These are phyloP conservation scores for Natator depressus DNA, from an alignment of 2,113 vertebrate genomes.

Conservation along the genomic window DNA sequence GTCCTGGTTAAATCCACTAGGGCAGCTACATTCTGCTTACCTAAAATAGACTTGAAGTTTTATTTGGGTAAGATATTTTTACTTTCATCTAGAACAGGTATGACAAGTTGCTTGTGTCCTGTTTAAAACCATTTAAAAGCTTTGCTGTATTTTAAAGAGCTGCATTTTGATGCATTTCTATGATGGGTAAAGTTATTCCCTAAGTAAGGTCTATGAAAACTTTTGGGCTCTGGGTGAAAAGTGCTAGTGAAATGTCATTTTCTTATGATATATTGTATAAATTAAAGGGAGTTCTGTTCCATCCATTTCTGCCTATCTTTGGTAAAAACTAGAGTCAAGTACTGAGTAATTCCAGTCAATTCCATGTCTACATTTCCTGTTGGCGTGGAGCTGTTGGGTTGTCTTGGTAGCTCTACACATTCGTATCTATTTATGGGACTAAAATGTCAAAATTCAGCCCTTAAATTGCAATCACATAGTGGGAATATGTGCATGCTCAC, in stretches of 20 bases:
- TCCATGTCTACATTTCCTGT: neutral
- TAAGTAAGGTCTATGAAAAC: neutral
- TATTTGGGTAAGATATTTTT: neutral
- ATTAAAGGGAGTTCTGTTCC: neutral
- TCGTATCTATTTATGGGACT: neutral
- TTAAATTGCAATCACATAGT: neutral
- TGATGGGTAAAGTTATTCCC: neutral
- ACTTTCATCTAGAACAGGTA: neutral
- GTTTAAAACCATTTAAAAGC: fast-evolving
- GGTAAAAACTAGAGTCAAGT: neutral
- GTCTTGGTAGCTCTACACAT: neutral
- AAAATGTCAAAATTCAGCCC: neutral
- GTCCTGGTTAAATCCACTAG: neutral
- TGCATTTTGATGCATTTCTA: neutral
- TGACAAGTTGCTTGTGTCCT: neutral
- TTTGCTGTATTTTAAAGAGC: neutral
- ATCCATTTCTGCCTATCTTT: neutral
- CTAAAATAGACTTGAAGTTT: neutral
- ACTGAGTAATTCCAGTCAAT: neutral
- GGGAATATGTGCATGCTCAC: fast-evolving
- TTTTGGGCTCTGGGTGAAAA: too few relatives aligned
- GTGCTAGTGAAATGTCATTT: fast-evolving
- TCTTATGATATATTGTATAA: fast-evolving
- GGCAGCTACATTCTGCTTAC: neutral
- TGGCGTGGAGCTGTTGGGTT: neutral